Percentiles rank a stretch among this genome's conserved stretches.
Evolutionary conservation across 2,113 vertebrate genomes (phyloP).

Genomic region (Charina bottae): DNA sequence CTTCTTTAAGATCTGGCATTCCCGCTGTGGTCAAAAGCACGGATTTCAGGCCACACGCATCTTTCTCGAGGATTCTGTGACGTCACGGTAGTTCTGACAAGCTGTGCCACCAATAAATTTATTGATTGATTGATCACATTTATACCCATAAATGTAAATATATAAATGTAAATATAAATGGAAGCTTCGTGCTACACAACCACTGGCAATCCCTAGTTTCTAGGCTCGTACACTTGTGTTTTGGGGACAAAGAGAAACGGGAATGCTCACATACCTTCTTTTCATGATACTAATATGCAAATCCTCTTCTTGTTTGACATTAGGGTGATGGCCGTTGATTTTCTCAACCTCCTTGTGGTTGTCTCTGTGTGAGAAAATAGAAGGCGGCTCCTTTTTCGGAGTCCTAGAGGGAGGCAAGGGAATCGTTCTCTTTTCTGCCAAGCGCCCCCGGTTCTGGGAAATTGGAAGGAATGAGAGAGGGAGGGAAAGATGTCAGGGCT

Average conservation of each 20-base stretch:
- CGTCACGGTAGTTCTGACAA: background rate
- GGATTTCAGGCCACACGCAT: too few species aligned
- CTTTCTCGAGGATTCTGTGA: background rate
- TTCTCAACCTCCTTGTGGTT: constrained; percentile 87
- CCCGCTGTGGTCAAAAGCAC: too few species aligned
- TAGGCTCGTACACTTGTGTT: background rate
- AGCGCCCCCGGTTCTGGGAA: constrained; percentile 91
- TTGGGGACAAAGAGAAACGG: too few species aligned
- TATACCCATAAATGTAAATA: too few species aligned
- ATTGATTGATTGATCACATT: too few species aligned
- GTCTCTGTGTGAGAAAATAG: constrained; percentile 84
- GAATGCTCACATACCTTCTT: constrained; percentile 82
- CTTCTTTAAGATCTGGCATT: too few species aligned
- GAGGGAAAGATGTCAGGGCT: background rate
- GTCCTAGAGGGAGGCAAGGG: constrained; percentile 84
- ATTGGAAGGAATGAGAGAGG: background rate
- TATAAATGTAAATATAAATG: too few species aligned
- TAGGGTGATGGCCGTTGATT: constrained; percentile 81
- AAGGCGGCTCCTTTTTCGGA: constrained; percentile 90
- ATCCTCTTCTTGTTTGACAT: constrained; percentile 92
- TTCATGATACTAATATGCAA: constrained; percentile 92
- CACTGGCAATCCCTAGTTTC: background rate
- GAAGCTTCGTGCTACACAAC: too few species aligned
- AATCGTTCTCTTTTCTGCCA: constrained; percentile 95
- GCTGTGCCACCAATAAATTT: too few species aligned